Conservation (phyloP, 30 jellyfish, hydroid and myxozoan genomes). For the Aurelia aurita complex sp. Pacific region DNA sequence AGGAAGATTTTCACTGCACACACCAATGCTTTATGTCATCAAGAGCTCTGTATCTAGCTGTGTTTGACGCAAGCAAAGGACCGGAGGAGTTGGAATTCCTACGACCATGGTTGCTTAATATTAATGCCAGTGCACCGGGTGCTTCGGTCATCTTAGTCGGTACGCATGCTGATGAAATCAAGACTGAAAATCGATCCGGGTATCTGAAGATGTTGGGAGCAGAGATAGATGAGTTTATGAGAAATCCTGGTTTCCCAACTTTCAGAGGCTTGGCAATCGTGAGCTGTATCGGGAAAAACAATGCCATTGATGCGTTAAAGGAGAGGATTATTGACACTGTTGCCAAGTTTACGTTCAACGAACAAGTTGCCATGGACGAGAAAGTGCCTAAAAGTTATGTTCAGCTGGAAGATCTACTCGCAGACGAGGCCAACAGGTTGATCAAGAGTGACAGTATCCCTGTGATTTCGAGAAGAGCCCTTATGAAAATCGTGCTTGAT, state of each 20-base stretch:
- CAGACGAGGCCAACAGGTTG: constrained; percentile 55
- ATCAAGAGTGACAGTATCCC: constrained; percentile 51
- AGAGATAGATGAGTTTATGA: constrained; percentile 43
- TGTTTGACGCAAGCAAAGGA: constrained; percentile 86
- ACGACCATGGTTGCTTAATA: constrained; percentile 94
- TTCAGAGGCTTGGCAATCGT: constrained; percentile 80
- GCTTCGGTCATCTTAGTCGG: constrained; percentile 90
- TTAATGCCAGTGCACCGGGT: constrained; percentile 94
- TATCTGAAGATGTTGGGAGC: constrained; percentile 18
- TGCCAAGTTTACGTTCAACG: constrained; percentile 56
- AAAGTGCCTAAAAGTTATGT: constrained; percentile 91
- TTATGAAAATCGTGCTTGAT: constrained; percentile 61
- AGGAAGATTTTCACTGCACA: constrained; percentile 89
- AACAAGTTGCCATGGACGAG: constrained; percentile 74
- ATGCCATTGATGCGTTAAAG: constrained; percentile 72
- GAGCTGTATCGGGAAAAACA: constrained; percentile 61
- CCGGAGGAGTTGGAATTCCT: constrained; percentile 77
- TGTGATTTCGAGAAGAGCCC: constrained; percentile 45
- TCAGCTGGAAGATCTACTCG: constrained; percentile 77
- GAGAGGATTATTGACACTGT: constrained; percentile 68
- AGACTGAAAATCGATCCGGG: constrained; percentile 21
- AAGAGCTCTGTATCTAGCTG: constrained; percentile 94
- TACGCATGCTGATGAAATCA: constrained; percentile 83
- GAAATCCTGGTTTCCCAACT: constrained; percentile 88
- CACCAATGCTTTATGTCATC: constrained; percentile 87